phyloP scores from a whole-genome alignment of 2,797 vertebrate genomes.

The Smutsia temminckii region DNA sequence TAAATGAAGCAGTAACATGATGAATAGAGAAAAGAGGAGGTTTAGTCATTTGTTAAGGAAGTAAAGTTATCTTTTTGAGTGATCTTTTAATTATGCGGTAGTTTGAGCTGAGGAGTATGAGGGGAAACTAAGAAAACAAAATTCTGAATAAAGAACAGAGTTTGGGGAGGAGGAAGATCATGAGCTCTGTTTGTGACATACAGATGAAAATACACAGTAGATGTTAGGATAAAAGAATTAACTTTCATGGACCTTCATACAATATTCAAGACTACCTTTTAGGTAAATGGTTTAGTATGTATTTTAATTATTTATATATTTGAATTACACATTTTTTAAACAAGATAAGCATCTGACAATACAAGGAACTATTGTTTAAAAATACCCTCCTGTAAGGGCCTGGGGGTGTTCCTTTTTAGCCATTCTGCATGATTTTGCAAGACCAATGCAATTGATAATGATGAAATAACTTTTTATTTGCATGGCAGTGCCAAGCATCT shows the following conservation, averaged over 20 bases:
- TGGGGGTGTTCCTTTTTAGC: background rate
- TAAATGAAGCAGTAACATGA: background rate
- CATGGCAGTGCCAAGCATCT: slow-evolving; percentile 69
- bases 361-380: background rate
- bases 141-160: background rate
- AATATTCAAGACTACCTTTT: slow-evolving; percentile 7
- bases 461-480: slow-evolving; percentile 79
- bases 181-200: background rate
- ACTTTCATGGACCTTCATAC: background rate
- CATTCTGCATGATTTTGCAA: slow-evolving; percentile 53
- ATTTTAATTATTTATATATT: slow-evolving; percentile 31
- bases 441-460: slow-evolving; percentile 32
- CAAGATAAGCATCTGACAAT: background rate
- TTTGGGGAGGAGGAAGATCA: background rate
- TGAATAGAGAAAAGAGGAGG: background rate
- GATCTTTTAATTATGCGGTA: background rate
- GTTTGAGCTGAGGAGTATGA: background rate
- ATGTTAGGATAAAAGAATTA: background rate
- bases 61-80: background rate
- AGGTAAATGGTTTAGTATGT: background rate
- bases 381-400: background rate
- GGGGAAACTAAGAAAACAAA: background rate
- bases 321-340: background rate
- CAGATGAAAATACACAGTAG: background rate
- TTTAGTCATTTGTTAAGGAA: background rate